Evolutionary conservation across 2,888 invertebrate species (phyloP).

Genomic region (Stenotaenia linearis): DNA sequence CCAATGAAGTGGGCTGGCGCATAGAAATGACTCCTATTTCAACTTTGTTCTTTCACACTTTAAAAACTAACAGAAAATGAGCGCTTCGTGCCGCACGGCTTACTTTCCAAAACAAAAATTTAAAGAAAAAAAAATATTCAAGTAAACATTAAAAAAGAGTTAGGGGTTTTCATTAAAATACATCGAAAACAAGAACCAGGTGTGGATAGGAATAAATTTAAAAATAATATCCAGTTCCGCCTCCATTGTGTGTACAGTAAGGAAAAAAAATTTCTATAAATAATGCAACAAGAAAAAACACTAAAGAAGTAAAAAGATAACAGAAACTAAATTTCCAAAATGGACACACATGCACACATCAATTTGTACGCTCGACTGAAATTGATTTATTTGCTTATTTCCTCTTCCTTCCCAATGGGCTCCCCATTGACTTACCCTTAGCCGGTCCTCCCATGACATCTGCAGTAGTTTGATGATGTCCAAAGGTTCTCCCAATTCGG

Average conservation of each 20-base stretch:
- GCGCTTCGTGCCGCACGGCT: not conserved
- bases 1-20: no score
- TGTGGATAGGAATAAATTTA: not conserved
- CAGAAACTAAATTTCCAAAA: not conserved
- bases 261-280: not conserved
- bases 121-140: not conserved
- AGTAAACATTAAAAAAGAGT: no score
- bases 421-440: conserved; percentile 45
- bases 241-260: not conserved
- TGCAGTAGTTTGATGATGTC: conserved; percentile 50
- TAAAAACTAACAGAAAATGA: no score
- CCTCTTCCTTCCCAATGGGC: not conserved
- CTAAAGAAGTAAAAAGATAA: not conserved
- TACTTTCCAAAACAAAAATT: not conserved
- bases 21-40: no score
- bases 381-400: conserved; percentile 9
- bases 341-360: not conserved
- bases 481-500: conserved; percentile 51
- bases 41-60: no score
- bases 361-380: not conserved
- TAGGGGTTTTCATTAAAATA: no score
- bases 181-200: conserved; percentile 1
- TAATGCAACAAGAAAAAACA: not conserved
- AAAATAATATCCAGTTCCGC: not conserved
- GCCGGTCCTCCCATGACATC: conserved; percentile 51